Evolutionary conservation across 2,797 vertebrate genomes (phyloP), one percentile per base, ranked within the genome.

Genomic region (Crocodylus rhombifer): DNA sequence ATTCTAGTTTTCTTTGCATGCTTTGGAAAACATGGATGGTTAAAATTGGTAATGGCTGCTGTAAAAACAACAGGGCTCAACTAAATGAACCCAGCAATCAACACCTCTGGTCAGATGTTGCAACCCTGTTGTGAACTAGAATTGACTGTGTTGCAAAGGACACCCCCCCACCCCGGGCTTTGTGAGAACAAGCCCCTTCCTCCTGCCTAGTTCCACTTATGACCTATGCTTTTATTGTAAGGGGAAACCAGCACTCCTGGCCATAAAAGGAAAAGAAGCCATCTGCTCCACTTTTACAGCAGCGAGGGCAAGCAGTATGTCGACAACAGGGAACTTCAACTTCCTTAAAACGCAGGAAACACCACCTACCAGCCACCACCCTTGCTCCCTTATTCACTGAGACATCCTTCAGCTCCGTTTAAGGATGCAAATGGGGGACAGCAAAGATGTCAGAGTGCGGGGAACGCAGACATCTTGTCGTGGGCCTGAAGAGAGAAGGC

Each of bases 191-290:
- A 87, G 65, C 77, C 81, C 80, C 90, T 89, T 95, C 85, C 87
- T 82, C 82, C 73, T 71, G 65, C 77, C 67, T 0, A 2, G 80
- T 92, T 92, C 94, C 91, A 85, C 65, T 80, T 94, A 76, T 95
- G 96, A 95, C 85, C 97, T 94, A 77, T 88, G 91, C 33, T 91
- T 95, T 93, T 88, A 88, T 42, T 86, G 83, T 79, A 92, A 89
- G 85, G 83, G 80, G 83, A 90, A 97, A 91, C 20, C 67, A 89
- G 86, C 20, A 4, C 14, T 87, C 91, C 86, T 97, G 86, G 91
- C 98, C 98, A 98, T 98, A 98, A 97, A 98, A 98, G 98, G 98
- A 42, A 92, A 97, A 97, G 97, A 92, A 91, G 93, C 95, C 88
- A 90, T 84, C 75, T 60, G 60, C n/a, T 88, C 82, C 88, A 88